A percentile compares a stretch with the other conserved stretches of the same genome.
Conservation (phyloP, 64 coral and sea anemone species). For the Anthopleura sola region DNA sequence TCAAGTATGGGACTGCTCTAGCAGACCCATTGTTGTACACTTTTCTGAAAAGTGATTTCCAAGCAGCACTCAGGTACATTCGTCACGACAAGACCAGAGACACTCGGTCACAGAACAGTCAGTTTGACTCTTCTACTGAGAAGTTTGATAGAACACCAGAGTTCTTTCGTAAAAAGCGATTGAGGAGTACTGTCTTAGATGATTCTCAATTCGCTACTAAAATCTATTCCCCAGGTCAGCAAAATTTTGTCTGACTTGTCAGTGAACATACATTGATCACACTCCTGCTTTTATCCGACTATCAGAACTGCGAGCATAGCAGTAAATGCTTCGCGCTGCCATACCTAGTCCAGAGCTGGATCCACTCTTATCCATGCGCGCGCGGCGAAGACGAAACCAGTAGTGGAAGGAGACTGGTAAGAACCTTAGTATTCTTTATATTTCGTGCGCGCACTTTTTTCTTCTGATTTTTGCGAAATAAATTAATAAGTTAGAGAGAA, state of each 20-base stretch:
- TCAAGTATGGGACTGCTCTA: constrained; percentile 31
- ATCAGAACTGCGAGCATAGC: no score
- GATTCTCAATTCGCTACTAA: background rate
- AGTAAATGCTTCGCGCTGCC: no score
- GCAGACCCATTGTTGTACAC: constrained; percentile 37
- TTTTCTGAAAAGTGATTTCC: constrained; percentile 41
- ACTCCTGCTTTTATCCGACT: no score
- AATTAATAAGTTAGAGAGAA: no score
- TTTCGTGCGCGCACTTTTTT: no score
- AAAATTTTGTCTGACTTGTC: background rate
- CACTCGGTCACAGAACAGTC: background rate
- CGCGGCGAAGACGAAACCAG: no score
- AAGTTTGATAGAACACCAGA: background rate
- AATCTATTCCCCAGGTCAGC: background rate
- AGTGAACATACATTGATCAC: no score
- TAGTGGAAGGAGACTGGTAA: no score
- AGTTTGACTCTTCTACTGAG: background rate
- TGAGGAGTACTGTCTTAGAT: background rate
- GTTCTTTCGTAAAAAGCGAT: background rate
- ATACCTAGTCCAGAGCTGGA: no score
- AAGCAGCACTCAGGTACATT: background rate
- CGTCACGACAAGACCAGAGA: background rate
- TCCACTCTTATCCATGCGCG: no score
- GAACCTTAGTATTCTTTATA: no score
- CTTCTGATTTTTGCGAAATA: no score